These are phyloP conservation scores for Magallana ariakensis DNA, from an alignment of 1,140 invertebrate species.

Conservation along the genomic window DNA sequence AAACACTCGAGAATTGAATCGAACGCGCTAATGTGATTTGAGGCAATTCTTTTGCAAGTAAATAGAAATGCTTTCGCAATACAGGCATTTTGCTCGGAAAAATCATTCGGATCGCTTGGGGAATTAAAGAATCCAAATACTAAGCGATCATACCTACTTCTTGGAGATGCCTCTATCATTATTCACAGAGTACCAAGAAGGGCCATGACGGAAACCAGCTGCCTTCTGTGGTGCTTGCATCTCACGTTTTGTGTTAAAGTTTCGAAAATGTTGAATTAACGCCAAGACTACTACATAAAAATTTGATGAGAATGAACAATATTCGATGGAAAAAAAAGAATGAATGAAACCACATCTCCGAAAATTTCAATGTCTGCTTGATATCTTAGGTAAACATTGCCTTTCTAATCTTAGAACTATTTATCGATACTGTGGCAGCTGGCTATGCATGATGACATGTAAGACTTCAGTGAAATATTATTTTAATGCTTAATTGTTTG, in stretches of 20 bases:
- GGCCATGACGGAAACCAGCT: neutral
- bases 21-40: no score
- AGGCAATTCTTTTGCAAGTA: no score
- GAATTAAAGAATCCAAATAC: neutral
- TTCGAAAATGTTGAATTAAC: neutral
- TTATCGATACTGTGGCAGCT: neutral
- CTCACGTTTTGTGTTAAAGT: neutral
- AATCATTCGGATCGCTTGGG: neutral
- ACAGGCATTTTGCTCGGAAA: neutral
- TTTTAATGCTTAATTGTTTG: no score
- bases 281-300: constrained; percentile 20
- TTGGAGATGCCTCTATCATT: neutral
- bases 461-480: no score
- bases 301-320: constrained; percentile 13
- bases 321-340: neutral
- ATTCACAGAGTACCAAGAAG: neutral
- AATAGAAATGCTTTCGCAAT: no score
- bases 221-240: neutral
- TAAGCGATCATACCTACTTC: neutral
- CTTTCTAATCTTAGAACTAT: constrained; percentile 1
- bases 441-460: no score
- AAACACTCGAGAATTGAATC: no score
- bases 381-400: neutral
- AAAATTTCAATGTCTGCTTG: neutral
- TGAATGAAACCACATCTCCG: neutral